A percentile compares a stretch with the other conserved stretches of the same genome.
These are phyloP conservation scores for Alloscopus bannaensis DNA, from an alignment of 2,888 invertebrate genomes.

Conservation along the genomic window DNA sequence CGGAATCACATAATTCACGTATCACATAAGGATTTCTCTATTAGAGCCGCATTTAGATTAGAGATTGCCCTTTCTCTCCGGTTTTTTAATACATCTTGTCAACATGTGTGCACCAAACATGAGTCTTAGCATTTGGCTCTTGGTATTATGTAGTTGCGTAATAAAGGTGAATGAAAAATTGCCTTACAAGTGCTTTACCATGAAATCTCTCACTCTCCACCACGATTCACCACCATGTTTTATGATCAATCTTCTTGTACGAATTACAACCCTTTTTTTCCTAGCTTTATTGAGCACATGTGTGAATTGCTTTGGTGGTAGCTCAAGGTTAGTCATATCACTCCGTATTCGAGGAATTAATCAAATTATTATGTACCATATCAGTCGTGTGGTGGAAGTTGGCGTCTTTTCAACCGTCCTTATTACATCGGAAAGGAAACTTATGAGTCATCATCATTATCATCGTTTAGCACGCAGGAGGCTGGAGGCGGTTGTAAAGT, in stretches of 20 bases:
- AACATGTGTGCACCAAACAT: slow-evolving; percentile 44
- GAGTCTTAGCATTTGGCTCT: too few relatives aligned
- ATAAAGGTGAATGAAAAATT: slow-evolving; percentile 15
- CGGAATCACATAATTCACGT: slow-evolving; percentile 57
- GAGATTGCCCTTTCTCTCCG: slow-evolving; percentile 22
- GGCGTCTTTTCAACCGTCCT: too few relatives aligned
- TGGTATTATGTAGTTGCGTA: not conserved
- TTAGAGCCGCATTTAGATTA: slow-evolving; percentile 45
- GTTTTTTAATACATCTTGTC: slow-evolving; percentile 52
- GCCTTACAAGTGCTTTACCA: slow-evolving; percentile 20
- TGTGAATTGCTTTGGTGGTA: slow-evolving; percentile 7
- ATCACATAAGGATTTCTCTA: slow-evolving; percentile 45
- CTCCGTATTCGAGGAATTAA: slow-evolving; percentile 48
- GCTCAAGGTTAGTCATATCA: slow-evolving; percentile 56
- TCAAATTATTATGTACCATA: slow-evolving; percentile 46
- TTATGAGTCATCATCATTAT: slow-evolving; percentile 27
- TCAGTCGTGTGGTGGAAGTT: slow-evolving; percentile 33
- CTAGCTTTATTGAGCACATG: slow-evolving; percentile 8
- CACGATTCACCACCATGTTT: not conserved
- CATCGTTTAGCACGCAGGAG: slow-evolving; percentile 18
- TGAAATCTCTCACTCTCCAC: too few relatives aligned
- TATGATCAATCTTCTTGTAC: too few relatives aligned
- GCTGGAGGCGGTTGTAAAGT: too few relatives aligned
- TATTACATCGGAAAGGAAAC: too few relatives aligned
- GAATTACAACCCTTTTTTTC: not conserved